Base-by-base conservation (phyloP, 2,113 vertebrate genomes). In the Otis tarda region DNA sequence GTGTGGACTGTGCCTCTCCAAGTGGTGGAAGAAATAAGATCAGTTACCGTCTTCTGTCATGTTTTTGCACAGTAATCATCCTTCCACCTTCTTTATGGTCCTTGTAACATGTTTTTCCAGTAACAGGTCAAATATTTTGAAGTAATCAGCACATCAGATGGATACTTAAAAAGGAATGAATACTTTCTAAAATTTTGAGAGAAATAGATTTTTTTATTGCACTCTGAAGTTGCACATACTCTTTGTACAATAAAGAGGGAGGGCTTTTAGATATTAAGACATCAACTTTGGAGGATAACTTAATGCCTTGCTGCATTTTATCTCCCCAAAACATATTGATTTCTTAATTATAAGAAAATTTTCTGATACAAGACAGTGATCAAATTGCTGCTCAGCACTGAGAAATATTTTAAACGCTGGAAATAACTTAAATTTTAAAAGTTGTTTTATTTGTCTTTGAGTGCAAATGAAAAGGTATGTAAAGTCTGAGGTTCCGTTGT, bases 1-100 rank as follows among this genome's bases (percentile, higher is more conserved):
- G 98, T 37, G 87, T 97, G 24, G 90, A 97, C 18, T 98, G 93
- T 93, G 83, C 59, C 10, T 74, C 95, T 71, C 65, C 94, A n/a
- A 61, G 50, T 12, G 52, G 68, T 20, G 80, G 90, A 27, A 95
- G 81, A 35, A 94, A 92, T 91, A 39, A 92, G 2, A 70, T 97
- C 71, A 98, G 71, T 47, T 90, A 96, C 14, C 94, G 97, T 21
- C 95, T 98, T 45, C 93, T 98, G 37, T 97, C 92, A 69, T 96
- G 96, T 23, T 98, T 98, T 83, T 97, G 93, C 45, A 41, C 84
- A 15, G 81, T 98, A 33, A 78, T 95, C 20, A 35, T 98, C 59
- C 97, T 96, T 73, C 95, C 97, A n/a, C 97, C 95, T 70, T 96
- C 97, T 24, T 95, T 92, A 55, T 71, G 70, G 28, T 94, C 96